These are phyloP conservation scores for Ginglymostoma cirratum DNA, from an alignment of 2,113 vertebrate genomes.

Conservation along the genomic window DNA sequence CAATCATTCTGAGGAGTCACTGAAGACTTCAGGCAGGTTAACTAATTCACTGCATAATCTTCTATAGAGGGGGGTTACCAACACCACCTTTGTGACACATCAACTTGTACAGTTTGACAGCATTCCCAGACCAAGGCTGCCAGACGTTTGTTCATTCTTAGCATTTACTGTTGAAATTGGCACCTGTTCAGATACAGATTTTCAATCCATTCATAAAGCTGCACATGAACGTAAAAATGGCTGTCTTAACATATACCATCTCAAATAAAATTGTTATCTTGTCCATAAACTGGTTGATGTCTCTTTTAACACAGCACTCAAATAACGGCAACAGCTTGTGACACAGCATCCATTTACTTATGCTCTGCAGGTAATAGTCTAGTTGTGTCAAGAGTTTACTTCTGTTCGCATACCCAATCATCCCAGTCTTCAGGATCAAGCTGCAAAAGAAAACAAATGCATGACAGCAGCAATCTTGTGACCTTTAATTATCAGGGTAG, in stretches of 20 bases:
- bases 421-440: slow-evolving; percentile 22
- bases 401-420: background rate
- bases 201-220: background rate
- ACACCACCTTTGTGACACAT: background rate
- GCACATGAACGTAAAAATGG: background rate
- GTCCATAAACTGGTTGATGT: background rate
- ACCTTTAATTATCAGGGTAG: background rate
- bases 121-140: background rate
- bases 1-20: background rate
- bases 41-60: background rate
- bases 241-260: background rate
- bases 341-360: background rate
- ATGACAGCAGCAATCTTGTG: background rate
- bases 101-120: background rate
- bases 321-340: background rate
- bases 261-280: background rate
- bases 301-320: background rate
- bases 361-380: background rate
- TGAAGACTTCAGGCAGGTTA: background rate
- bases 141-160: background rate
- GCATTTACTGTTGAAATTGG: background rate
- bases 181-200: background rate
- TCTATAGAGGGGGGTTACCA: background rate
- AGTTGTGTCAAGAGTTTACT: background rate
- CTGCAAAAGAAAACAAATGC: slow-evolving; percentile 12